phyloP scores from a whole-genome alignment of 2,888 invertebrate species.

The Macrophya alboannulata region DNA sequence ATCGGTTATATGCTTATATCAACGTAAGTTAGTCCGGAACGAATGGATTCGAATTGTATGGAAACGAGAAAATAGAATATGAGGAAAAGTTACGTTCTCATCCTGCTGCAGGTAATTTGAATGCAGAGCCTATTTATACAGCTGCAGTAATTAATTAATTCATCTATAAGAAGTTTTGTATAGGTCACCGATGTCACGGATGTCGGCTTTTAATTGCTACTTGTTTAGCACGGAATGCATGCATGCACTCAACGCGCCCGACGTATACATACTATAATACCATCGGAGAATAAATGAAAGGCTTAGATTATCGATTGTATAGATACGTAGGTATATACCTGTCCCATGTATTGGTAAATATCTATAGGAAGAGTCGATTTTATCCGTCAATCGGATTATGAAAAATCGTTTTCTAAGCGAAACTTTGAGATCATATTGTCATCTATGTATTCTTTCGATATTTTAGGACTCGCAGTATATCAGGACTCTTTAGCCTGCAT shows the following conservation, averaged over 20 bases:
- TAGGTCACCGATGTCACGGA: slow-evolving; percentile 14
- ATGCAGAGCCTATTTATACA: slow-evolving; percentile 9
- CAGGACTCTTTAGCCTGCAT: no score
- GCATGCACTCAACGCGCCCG: not conserved
- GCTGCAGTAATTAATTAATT: not conserved
- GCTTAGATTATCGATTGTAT: not conserved
- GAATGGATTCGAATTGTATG: not conserved
- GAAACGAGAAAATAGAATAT: not conserved
- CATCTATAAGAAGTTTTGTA: slow-evolving; percentile 25
- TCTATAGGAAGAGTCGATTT: not conserved
- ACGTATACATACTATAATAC: not conserved
- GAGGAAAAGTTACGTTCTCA: not conserved
- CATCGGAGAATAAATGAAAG: slow-evolving; percentile 6
- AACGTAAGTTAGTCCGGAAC: not conserved
- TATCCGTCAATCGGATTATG: not conserved
- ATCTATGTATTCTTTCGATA: no score
- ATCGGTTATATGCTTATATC: not conserved
- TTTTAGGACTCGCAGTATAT: no score
- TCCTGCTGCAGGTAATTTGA: slow-evolving; percentile 3
- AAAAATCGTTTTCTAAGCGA: not conserved
- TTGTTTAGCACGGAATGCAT: slow-evolving; percentile 13
- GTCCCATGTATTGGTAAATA: not conserved
- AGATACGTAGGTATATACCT: not conserved
- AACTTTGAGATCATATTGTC: not conserved
- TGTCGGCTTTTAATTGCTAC: slow-evolving; percentile 24